Evolutionary conservation across 1,140 invertebrate species (phyloP).

Genomic region (Drosophila subpulchrella): DNA sequence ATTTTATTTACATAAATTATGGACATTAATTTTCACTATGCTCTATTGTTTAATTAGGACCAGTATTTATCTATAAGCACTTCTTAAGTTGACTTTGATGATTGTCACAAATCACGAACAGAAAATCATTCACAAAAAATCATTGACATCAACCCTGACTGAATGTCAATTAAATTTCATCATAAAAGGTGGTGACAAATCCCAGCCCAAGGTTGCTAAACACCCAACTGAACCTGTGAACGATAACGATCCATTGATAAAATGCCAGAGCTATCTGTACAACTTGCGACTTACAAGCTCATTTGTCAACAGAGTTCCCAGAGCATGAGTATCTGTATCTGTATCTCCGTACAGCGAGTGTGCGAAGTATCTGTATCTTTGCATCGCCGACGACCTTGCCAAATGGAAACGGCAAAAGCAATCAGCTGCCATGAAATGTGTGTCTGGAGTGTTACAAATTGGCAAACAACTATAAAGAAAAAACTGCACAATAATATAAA

Average conservation of each 20-base stretch:
- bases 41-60: not conserved
- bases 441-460: slow-evolving; percentile 56
- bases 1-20: not conserved
- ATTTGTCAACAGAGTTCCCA: slow-evolving; percentile 59
- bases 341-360: slow-evolving; percentile 21
- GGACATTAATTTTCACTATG: too few relatives aligned
- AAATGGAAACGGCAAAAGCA: slow-evolving; percentile 60
- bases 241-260: slow-evolving; percentile 62
- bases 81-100: not conserved
- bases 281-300: slow-evolving; percentile 61
- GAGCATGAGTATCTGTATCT: slow-evolving; percentile 25
- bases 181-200: slow-evolving; percentile 41
- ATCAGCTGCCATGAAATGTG: slow-evolving; percentile 62
- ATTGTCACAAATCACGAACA: slow-evolving; percentile 1
- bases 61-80: slow-evolving; percentile 1
- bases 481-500: slow-evolving; percentile 43
- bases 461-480: slow-evolving; percentile 52
- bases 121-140: slow-evolving; percentile 1
- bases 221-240: slow-evolving; percentile 23
- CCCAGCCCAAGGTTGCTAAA: slow-evolving; percentile 41
- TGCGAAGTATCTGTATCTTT: slow-evolving; percentile 41
- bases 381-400: slow-evolving; percentile 59
- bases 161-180: slow-evolving; percentile 44
- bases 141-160: slow-evolving; percentile 48
- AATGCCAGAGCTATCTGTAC: slow-evolving; percentile 65